These are phyloP conservation scores for Dasypus novemcinctus DNA, from an alignment of 2,113 vertebrate species.

Conservation along the genomic window DNA sequence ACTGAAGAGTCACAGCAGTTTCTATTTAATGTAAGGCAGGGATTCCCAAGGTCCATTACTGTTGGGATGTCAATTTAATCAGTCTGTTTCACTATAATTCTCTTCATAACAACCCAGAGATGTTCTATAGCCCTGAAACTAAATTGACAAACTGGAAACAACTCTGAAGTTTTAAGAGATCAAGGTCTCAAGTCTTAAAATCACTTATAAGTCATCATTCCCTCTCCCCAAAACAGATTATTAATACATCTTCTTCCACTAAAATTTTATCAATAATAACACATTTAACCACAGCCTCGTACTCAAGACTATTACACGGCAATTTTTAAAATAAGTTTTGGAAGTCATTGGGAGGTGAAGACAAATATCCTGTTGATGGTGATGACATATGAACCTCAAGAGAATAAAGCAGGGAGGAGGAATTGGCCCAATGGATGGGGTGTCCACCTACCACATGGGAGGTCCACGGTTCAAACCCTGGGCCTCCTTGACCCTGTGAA, in stretches of 20 bases:
- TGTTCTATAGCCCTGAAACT: conserved; percentile 46
- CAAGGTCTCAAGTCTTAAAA: neutral
- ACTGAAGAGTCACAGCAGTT: conserved; percentile 59
- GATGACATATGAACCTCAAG: neutral
- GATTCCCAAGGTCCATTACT: conserved; percentile 61
- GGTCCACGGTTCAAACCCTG: too few species aligned
- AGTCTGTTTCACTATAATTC: conserved; percentile 8
- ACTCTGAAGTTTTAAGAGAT: neutral
- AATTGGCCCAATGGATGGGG: too few species aligned
- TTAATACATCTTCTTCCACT: neutral
- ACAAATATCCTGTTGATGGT: neutral
- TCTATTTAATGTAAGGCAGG: conserved; percentile 64
- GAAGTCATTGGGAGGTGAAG: neutral
- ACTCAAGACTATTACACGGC: neutral
- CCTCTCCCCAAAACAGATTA: neutral
- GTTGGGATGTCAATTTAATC: conserved; percentile 56
- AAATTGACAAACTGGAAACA: conserved; percentile 11
- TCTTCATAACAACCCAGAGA: conserved; percentile 52
- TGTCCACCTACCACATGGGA: too few species aligned
- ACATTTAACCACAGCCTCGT: neutral
- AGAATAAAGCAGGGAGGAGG: neutral
- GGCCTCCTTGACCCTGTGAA: too few species aligned
- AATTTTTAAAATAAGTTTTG: conserved; percentile 21
- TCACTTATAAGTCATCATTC: neutral
- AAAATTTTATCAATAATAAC: conserved; percentile 11